Percentiles rank a stretch among this genome's conserved stretches.
These are phyloP conservation scores for Mobula hypostoma DNA, from an alignment of 2,113 vertebrate species.

Conservation along the genomic window DNA sequence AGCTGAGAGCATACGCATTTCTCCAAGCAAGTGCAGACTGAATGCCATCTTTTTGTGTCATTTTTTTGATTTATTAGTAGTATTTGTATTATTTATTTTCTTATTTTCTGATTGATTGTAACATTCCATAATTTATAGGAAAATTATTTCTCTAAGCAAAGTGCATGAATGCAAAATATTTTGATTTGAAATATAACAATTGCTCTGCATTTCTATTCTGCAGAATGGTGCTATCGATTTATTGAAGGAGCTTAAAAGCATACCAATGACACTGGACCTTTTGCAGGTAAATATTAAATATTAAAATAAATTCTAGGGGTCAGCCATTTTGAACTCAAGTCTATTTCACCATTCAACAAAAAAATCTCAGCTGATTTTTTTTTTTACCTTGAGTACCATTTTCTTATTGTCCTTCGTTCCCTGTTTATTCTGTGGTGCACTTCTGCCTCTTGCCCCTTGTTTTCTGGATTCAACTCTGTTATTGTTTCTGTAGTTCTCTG, in stretches of 20 bases:
- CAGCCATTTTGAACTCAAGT: no score
- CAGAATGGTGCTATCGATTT: conserved; percentile 87
- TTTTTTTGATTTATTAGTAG: not conserved
- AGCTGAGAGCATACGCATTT: not conserved
- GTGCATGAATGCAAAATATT: not conserved
- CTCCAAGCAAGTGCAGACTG: not conserved
- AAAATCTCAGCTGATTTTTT: no score
- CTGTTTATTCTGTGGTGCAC: not conserved
- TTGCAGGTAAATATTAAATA: conserved; percentile 69
- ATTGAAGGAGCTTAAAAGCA: conserved; percentile 78
- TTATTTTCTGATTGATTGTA: not conserved
- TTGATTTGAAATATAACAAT: not conserved
- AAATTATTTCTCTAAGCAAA: no score
- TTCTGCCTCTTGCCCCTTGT: not conserved
- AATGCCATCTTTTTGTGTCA: not conserved
- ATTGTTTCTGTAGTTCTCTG: not conserved
- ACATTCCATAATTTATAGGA: not conserved
- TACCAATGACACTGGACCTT: conserved; percentile 80
- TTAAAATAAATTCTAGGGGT: not conserved
- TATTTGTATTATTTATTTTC: not conserved
- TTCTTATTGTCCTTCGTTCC: no score
- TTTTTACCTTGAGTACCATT: no score
- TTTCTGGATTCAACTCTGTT: not conserved
- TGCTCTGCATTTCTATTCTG: not conserved
- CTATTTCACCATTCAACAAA: no score